A percentile compares a stretch with the other conserved stretches of the same genome.
phyloP scores from a whole-genome alignment of 1,140 invertebrate genomes.

The Eufriesea mexicana region DNA sequence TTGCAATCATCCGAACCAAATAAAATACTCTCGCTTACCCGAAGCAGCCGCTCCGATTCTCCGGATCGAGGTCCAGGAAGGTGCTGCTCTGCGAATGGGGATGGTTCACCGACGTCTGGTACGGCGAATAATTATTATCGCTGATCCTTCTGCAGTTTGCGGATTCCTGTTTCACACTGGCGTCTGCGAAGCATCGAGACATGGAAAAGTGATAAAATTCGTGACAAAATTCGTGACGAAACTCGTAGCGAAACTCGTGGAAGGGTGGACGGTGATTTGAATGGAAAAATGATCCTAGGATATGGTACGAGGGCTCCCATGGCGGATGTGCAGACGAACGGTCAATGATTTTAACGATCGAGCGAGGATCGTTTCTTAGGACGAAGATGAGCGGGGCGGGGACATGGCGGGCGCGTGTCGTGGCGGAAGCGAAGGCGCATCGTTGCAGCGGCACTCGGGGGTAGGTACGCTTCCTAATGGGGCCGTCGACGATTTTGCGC shows the following conservation, averaged over 20 bases:
- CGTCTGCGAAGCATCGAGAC: conserved; percentile 34
- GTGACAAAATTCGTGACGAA: no score
- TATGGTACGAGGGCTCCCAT: background rate
- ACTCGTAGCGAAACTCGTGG: no score
- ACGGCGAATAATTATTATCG: conserved; percentile 60
- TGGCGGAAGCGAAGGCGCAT: conserved; percentile 74
- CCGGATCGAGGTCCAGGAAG: conserved; percentile 68
- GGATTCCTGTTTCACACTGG: conserved; percentile 69
- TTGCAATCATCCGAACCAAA: no score
- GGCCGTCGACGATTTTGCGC: conserved; percentile 60
- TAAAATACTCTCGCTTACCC: conserved; percentile 48
- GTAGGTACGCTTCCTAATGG: conserved; percentile 56
- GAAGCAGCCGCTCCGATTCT: conserved; percentile 60
- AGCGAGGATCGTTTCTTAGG: conserved; percentile 45
- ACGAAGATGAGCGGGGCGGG: conserved; percentile 32
- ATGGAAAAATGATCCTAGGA: background rate
- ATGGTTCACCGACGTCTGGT: conserved; percentile 54
- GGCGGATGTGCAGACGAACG: conserved; percentile 5
- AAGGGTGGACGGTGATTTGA: background rate
- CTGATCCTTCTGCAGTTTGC: conserved; percentile 63
- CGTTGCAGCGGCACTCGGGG: conserved; percentile 73
- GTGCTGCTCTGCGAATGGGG: conserved; percentile 51
- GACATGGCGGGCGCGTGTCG: conserved; percentile 73
- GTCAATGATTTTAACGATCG: conserved; percentile 28
- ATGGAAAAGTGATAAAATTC: no score